Base-by-base conservation (phyloP, 2,888 invertebrate genomes). In the Isotomurus palustris region DNA sequence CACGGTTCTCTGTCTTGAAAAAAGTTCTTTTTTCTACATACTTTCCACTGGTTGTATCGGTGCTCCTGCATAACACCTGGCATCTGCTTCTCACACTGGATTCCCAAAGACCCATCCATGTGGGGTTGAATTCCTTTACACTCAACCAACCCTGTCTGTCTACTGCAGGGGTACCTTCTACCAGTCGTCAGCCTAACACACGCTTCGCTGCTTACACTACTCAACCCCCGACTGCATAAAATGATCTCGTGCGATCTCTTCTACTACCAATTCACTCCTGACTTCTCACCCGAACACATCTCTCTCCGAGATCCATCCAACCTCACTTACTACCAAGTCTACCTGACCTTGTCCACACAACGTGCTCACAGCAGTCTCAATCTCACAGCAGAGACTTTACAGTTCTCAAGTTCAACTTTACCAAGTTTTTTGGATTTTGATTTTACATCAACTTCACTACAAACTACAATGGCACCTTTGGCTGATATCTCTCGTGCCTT, bases 401-500 rank as follows among this genome's bases (percentile, higher is more conserved):
- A 40, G 17, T 8, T 28, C 48, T 28, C 27, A 12, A 27, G 48
- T 48, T 24, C 25, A 48, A 40, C 17, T 40, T 17, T 40, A 8
- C n/a, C 44, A 60, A 47, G 27, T 40, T 41, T 50, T 45, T 59
- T 44, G 43, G 29, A 50, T 43, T 24, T 22, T 35, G 19, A 22
- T 28, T 48, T 48, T 48, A 17, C 45, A 36, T 6, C 21, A 56
- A 58, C 35, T 53, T 55, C 47, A 21, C 17, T 24, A 47, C 45
- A 53, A 56, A 28, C 41, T n/a, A 22, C 43, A 60, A 65, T 70
- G 68, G 70, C 70, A 56, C 68, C 70, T 51, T 62, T 70, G 44
- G 67, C 67, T 52, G 68, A 70, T 50, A 70, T 70, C 50, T 68
- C 67, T 45, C 68, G 69, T 62, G 66, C 64, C 53, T 67, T 58